phyloP scores from a whole-genome alignment of 1,140 invertebrate species.

The Drosophila santomea region DNA sequence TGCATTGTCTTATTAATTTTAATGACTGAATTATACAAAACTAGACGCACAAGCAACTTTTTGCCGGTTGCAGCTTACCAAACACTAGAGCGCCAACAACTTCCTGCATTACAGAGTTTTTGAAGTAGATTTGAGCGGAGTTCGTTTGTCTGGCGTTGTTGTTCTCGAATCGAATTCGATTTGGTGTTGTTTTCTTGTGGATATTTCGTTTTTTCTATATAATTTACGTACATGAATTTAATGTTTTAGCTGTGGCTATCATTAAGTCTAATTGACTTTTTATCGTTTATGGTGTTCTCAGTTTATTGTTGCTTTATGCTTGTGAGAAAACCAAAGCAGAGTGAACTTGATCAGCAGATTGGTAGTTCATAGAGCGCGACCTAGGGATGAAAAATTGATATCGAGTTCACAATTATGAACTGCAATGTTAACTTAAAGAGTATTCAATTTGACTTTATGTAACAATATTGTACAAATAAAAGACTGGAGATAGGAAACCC shows the following conservation, averaged over 20 bases:
- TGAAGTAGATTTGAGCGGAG: slow-evolving; percentile 13
- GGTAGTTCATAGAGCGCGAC: slow-evolving; percentile 20
- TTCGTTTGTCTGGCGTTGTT: slow-evolving; percentile 8
- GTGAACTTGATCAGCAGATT: slow-evolving; percentile 11
- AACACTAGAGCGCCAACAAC: slow-evolving; percentile 14
- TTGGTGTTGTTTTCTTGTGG: slow-evolving; percentile 33
- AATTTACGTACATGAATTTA: slow-evolving; percentile 60
- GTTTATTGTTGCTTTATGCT: slow-evolving; percentile 52
- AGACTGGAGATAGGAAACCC: too few relatives aligned
- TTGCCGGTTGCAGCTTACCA: slow-evolving; percentile 27
- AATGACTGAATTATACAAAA: slow-evolving; percentile 68
- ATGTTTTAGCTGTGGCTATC: slow-evolving; percentile 74
- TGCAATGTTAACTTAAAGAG: too few relatives aligned
- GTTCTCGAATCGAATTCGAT: slow-evolving; percentile 57
- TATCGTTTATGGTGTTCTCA: slow-evolving; percentile 53
- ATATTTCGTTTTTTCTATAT: slow-evolving; percentile 32
- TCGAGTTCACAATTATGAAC: too few relatives aligned
- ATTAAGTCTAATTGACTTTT: slow-evolving; percentile 81
- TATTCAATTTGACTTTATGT: too few relatives aligned
- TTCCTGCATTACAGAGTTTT: slow-evolving; percentile 38
- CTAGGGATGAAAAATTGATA: slow-evolving; percentile 12
- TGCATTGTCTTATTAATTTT: slow-evolving; percentile 73
- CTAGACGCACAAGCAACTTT: slow-evolving; percentile 25
- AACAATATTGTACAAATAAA: too few relatives aligned
- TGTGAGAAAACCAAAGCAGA: slow-evolving; percentile 44